These are phyloP conservation scores for Epirrhoe alternata DNA, from an alignment of 2,888 invertebrate genomes.

Conservation along the genomic window DNA sequence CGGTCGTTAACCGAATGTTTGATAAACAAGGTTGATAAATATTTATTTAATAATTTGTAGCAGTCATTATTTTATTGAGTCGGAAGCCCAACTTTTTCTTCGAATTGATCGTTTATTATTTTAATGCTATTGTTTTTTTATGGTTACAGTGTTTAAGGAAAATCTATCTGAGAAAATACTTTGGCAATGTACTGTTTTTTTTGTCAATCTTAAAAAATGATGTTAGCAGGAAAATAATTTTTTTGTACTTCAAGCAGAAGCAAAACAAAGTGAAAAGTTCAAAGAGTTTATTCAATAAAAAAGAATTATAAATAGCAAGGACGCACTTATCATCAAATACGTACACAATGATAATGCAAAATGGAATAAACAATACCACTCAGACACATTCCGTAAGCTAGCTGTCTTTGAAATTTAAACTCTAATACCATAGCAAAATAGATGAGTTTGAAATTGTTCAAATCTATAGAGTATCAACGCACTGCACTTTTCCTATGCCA, in stretches of 20 bases:
- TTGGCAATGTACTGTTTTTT: not conserved
- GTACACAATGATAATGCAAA: conserved; percentile 70
- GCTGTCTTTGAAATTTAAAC: conserved; percentile 33
- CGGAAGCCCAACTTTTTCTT: not conserved
- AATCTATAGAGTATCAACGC: conserved; percentile 1
- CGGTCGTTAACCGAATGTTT: conserved; percentile 25
- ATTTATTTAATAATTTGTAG: conserved; percentile 13
- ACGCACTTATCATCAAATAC: conserved; percentile 68
- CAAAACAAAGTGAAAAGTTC: conserved; percentile 41
- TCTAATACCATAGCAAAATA: conserved; percentile 26
- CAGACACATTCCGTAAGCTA: conserved; percentile 54
- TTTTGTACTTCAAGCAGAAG: not conserved
- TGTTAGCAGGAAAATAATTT: not conserved
- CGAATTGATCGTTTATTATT: not conserved
- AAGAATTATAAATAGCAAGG: conserved; percentile 65
- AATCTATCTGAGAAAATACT: not conserved
- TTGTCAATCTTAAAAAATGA: not conserved
- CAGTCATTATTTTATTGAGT: not conserved
- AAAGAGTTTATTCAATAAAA: conserved; percentile 63
- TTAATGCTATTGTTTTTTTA: not conserved
- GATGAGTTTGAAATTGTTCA: not conserved
- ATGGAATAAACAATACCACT: conserved; percentile 69
- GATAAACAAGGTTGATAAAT: conserved; percentile 25
- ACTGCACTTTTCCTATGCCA: not conserved
- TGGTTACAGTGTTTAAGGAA: not conserved